These are phyloP conservation scores for Pyrgilauda ruficollis DNA, from an alignment of 2,113 vertebrate genomes.

Conservation along the genomic window DNA sequence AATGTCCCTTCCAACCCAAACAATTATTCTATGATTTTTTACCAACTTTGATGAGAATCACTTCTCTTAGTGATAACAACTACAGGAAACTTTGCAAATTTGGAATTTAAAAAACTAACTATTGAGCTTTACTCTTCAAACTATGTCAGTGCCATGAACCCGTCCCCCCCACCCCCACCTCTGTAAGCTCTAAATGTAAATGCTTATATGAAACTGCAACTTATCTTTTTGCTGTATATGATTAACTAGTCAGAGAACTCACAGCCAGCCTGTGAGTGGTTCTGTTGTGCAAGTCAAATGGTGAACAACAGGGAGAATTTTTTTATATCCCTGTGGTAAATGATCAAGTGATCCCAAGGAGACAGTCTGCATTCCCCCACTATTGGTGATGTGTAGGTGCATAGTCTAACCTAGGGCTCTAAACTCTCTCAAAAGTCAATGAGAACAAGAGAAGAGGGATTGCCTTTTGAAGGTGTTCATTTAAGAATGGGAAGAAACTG, in stretches of 20 bases:
- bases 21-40: background rate
- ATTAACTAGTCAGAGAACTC: background rate
- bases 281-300: background rate
- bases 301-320: background rate
- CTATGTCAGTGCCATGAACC: background rate
- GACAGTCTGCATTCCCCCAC: background rate
- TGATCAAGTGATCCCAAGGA: background rate
- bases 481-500: background rate
- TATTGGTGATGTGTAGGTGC: background rate
- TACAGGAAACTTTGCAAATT: background rate
- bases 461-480: background rate
- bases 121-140: background rate
- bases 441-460: background rate
- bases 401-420: background rate
- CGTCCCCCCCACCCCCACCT: fast-evolving
- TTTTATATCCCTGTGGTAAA: background rate
- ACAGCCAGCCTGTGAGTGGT: background rate
- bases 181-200: background rate
- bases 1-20: background rate
- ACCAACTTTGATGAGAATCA: background rate
- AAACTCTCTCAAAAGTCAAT: background rate
- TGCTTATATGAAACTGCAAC: background rate
- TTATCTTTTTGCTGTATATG: background rate
- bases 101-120: background rate
- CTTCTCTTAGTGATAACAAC: background rate